These are phyloP conservation scores for Brenthis hecate DNA, from an alignment of 2,888 invertebrate genomes.

Conservation along the genomic window DNA sequence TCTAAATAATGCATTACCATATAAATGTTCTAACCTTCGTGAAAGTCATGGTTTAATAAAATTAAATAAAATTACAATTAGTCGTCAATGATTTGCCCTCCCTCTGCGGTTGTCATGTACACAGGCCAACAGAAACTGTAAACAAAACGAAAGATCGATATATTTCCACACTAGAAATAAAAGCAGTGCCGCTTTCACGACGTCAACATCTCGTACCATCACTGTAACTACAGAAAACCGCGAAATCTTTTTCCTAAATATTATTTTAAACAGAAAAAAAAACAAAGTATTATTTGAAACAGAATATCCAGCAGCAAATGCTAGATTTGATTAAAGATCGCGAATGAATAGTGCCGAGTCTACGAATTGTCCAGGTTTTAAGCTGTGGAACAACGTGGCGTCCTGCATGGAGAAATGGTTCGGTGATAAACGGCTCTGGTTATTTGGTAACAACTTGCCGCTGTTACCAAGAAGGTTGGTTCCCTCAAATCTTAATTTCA, in stretches of 20 bases:
- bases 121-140: slow-evolving; percentile 76
- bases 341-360: slow-evolving; percentile 61
- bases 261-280: neutral
- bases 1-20: no score
- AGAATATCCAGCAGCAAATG: slow-evolving; percentile 65
- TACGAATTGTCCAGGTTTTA: slow-evolving; percentile 56
- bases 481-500: neutral
- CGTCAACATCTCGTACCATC: slow-evolving; percentile 49
- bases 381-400: slow-evolving; percentile 77
- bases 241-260: slow-evolving; percentile 38
- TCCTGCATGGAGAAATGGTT: slow-evolving; percentile 96
- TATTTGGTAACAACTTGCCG: slow-evolving; percentile 94
- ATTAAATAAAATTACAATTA: no score
- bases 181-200: slow-evolving; percentile 61
- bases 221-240: slow-evolving; percentile 19
- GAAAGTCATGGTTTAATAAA: no score
- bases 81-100: slow-evolving; percentile 49
- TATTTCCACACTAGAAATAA: slow-evolving; percentile 60
- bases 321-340: slow-evolving; percentile 53
- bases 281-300: slow-evolving; percentile 44
- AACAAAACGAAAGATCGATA: slow-evolving; percentile 78
- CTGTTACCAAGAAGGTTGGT: slow-evolving; percentile 90
- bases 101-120: slow-evolving; percentile 79
- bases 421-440: slow-evolving; percentile 94
- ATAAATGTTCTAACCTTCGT: no score